Base-by-base conservation (phyloP, 1,140 invertebrate genomes). In the Sarcophaga bullata region DNA sequence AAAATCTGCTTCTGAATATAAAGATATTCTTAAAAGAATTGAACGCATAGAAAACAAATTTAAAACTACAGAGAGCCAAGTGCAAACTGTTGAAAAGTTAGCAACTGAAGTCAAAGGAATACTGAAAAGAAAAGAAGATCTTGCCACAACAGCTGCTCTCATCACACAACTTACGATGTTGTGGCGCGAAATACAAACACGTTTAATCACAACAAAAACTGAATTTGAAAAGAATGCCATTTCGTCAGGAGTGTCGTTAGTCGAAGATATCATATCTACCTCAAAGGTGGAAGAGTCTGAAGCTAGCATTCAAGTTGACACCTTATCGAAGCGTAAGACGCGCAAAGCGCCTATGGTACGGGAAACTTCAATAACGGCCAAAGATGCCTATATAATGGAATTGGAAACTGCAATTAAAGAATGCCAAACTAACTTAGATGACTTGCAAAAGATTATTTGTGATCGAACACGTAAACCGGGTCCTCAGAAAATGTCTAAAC, bases 381-480 rank as follows among this genome's bases (percentile, higher is more conserved):
- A 94, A 87, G 95, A 96, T 87, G 95, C 95, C 1, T 96, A 96
- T 85, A 89, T 94, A 46, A 93, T 93, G 82, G 95, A 96, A 88
- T 87, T 96, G 11, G 91, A 92, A 17, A 92, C 93, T 13, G 95
- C 95, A 0, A 91, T 96, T 0, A 90, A 89, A 5, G 94, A 95
- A 85, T 94, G 93, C 85, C 90, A 89, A 62, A 87, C 87, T 9
- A 92, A 93, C 82, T 84, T 95, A 25, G 91, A 92, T 17, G 88
- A 91, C 4, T 86, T 95, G 17, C 92, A 94, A 86, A 88, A 86
- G 13, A 90, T 91, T 0, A 88, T 94, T 37, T 88, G 86, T 13
- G 89, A 90, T 82, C 86, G 86, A 83, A 91, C 86, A 84, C 91
- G 88, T 87, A 93, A 86, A 89, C 94, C 80, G 85, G 91, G 82